Percentiles rank a stretch among this genome's conserved stretches.
These are phyloP conservation scores for Lasioglossum morio DNA, from an alignment of 2,888 invertebrate genomes.

Conservation along the genomic window DNA sequence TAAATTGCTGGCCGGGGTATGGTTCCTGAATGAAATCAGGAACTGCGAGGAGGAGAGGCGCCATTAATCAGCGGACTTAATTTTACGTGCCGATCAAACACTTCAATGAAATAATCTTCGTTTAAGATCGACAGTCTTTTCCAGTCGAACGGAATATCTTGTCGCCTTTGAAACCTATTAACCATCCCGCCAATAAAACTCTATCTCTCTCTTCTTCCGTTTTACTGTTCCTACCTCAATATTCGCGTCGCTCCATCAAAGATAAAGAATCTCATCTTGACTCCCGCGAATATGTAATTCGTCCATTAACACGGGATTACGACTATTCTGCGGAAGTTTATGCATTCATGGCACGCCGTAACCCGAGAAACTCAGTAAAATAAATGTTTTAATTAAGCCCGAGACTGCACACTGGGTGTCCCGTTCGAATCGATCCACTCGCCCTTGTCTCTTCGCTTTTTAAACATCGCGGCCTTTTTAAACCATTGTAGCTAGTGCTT, in stretches of 20 bases:
- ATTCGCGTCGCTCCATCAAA: background rate
- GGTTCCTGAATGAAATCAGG: background rate
- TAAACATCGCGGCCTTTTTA: background rate
- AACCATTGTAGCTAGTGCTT: no score
- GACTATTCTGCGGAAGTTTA: conserved; percentile 9
- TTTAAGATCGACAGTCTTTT: background rate
- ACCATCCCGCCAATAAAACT: background rate
- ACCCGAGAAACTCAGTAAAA: conserved; percentile 2
- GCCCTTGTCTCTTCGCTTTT: background rate
- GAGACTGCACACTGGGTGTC: background rate
- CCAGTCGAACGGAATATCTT: background rate
- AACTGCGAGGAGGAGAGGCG: background rate
- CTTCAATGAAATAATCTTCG: conserved; percentile 9
- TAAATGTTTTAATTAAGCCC: conserved; percentile 11
- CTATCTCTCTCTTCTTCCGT: background rate
- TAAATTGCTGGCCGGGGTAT: background rate
- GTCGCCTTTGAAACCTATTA: background rate
- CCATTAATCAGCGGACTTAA: conserved; percentile 7
- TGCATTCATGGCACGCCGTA: background rate
- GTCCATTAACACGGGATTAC: conserved; percentile 13
- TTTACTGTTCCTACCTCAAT: background rate
- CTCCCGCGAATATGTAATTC: background rate
- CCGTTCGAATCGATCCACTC: background rate
- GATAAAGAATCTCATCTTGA: conserved; percentile 1
- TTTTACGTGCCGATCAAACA: conserved; percentile 1